Base-by-base conservation (phyloP, 2,113 vertebrate genomes). In the Regulus satrapa region DNA sequence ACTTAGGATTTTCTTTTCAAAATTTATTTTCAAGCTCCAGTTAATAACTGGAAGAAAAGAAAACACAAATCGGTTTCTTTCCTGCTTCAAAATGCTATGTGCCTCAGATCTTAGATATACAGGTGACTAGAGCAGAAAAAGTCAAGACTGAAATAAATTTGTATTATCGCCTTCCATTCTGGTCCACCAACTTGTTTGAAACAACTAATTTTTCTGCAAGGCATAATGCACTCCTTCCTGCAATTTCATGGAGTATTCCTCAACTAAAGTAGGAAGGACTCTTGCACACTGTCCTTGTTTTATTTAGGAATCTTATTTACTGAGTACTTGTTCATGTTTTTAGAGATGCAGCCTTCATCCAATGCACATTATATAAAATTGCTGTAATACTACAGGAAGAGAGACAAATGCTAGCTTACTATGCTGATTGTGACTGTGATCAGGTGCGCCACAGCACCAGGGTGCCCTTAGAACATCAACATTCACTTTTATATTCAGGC, bases 351-450 rank as follows among this genome's bases (percentile, higher is more conserved):
- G 6, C 58, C 32, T 69, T 85, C 24, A 4, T 86, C 32, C 43
- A 12, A 31, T 85, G 10, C 9, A 23, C 25, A 26, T 85, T 80
- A 23, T 21, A 14, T 41, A 66, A 69, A 8, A 41, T 31, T 51
- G 3, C 17, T 59, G 73, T 80, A 34, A 12, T 69, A 54, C 26
- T 73, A 16, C 17, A 18, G 5, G 38, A 18, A 28, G 11, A 64
- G n/a, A 79, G 16, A 68, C 12, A 64, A 66, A 79, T 43, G 17
- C 16, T 16, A 52, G 36, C 51, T 62, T 62, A 14, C 26, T 49
- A 3, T 62, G 34, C 24, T 74, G 18, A 62, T 85, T 0, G 0
- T 32, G 54, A 23, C 15, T 62, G 31, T 52, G 38, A 71, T 55
- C 36, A 40, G 9, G 21, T 48, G 16, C 56, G 11, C 41, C 61